These are phyloP conservation scores for Proteles cristata DNA, from an alignment of 2,113 vertebrate genomes.

Conservation along the genomic window DNA sequence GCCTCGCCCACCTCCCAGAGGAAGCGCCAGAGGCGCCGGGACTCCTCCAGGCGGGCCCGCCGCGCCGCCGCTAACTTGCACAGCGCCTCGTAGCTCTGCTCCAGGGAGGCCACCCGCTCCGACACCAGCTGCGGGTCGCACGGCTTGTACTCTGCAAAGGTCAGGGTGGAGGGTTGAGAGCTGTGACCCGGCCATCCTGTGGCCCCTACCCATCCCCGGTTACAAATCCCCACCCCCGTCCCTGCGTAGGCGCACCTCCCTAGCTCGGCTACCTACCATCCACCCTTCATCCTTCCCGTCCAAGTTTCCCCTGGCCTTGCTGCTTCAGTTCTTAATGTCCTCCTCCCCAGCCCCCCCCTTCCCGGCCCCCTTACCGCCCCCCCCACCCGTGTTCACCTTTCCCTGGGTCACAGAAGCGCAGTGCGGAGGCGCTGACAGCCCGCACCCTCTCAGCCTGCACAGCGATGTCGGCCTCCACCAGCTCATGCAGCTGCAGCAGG, in stretches of 20 bases:
- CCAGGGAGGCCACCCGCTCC: conserved; percentile 89
- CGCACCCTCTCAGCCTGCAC: conserved; percentile 94
- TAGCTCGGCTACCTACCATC: background rate
- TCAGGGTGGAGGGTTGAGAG: background rate
- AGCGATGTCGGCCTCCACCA: conserved; percentile 95
- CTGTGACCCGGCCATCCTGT: background rate
- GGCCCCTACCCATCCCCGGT: no score
- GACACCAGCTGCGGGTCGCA: conserved; percentile 92
- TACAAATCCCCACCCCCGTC: accelerated
- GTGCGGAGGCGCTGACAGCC: conserved; percentile 88
- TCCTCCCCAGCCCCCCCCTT: background rate
- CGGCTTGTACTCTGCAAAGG: conserved; percentile 90
- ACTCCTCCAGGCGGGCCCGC: conserved; percentile 91
- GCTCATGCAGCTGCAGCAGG: conserved; percentile 93
- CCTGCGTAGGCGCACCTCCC: background rate
- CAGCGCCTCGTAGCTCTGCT: conserved; percentile 90
- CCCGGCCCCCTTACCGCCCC: no score
- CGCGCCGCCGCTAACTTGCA: conserved; percentile 87
- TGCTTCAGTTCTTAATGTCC: background rate
- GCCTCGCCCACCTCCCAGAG: conserved; percentile 95
- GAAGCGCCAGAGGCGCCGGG: conserved; percentile 93
- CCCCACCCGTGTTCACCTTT: conserved; percentile 85
- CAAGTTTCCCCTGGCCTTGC: background rate
- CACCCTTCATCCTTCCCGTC: background rate
- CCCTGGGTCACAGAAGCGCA: conserved; percentile 89